phyloP scores from a whole-genome alignment of 2,113 vertebrate species.

The Sapajus apella region DNA sequence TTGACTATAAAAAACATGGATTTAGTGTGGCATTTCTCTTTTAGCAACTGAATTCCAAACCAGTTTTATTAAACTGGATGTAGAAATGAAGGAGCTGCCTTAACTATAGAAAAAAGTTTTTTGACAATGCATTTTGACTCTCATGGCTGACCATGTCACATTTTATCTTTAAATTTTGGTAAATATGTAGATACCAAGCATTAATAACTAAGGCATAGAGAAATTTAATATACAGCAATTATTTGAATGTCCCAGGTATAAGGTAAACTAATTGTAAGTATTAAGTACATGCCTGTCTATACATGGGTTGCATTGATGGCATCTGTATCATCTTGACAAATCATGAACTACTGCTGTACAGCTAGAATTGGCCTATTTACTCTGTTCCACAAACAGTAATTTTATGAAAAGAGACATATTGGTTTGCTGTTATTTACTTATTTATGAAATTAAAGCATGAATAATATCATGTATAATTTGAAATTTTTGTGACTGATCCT shows the following conservation, averaged over 20 bases:
- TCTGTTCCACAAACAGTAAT: not conserved
- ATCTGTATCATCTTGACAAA: not conserved
- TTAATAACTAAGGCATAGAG: slow-evolving; percentile 45
- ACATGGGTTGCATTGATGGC: not conserved
- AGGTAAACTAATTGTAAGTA: not conserved
- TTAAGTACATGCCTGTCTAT: not conserved
- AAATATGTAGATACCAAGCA: slow-evolving; percentile 60
- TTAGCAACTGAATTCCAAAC: slow-evolving; percentile 71
- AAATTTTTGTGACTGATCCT: slow-evolving; percentile 42
- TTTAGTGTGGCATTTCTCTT: slow-evolving; percentile 74
- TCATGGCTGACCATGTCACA: slow-evolving; percentile 53
- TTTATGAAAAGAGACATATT: slow-evolving; percentile 13
- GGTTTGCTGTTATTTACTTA: slow-evolving; percentile 28
- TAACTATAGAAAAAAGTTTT: slow-evolving; percentile 83
- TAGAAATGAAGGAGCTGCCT: slow-evolving; percentile 80
- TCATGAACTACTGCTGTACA: not conserved
- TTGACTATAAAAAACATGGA: slow-evolving; percentile 49
- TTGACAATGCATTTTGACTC: slow-evolving; percentile 58
- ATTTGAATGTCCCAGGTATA: slow-evolving; percentile 27
- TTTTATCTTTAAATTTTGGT: slow-evolving; percentile 61
- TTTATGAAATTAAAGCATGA: slow-evolving; percentile 40
- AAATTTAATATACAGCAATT: slow-evolving; percentile 25
- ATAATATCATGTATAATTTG: slow-evolving; percentile 48
- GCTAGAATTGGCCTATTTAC: not conserved
- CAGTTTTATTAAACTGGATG: slow-evolving; percentile 77